Evolutionary conservation across 2,888 invertebrate genomes (phyloP), one percentile per base, ranked within the genome.

Genomic region (Sinohyriopsis cumingii): DNA sequence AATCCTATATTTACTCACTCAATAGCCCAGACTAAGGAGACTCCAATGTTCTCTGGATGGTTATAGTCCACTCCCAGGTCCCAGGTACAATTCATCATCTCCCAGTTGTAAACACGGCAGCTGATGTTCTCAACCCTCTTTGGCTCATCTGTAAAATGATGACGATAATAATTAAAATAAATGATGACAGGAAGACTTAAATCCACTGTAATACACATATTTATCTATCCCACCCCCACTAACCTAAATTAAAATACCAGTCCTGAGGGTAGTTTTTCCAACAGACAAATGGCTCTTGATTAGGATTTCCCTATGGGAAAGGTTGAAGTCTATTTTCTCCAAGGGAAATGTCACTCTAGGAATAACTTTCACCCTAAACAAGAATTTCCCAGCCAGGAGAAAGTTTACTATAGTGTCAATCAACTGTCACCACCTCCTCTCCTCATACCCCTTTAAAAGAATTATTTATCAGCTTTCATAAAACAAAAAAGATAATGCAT

Each of bases 71-170:
- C 78, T 0, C 77, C 77, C 3, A 84, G 77, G 15, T 82, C 80
- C 84, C 84, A 85, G 1, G 70, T 75, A 67, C 84, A 85, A 0
- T 78, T 84, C 84, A 85, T 85, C 45, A 77, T 79, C 71, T 83
- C 74, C 84, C 84, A 85, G 78, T 84, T 82, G 67, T 79, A 83
- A 20, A 84, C 84, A 1, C 76, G 69, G 61, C 84, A 84, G 59
- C 75, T 67, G n/a, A 82, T 73, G n/a, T 70, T 65, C 22, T 71
- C 70, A 18, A 84, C 81, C 15, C 72, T 72, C 56, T 70, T 59
- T 3, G 82, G 79, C 33, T 77, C 75, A 69, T 81, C 83, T 83
- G 69, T 6, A 54, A 59, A 72, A 70, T 25, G 53, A 54, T 24
- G 22, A n/a, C n/a, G n/a, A n/a, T n/a, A n/a, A 57, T 62, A 61